Percentiles rank a stretch among this genome's conserved stretches.
phyloP scores from a whole-genome alignment of 2,113 vertebrate genomes.

The Ictalurus punctatus region DNA sequence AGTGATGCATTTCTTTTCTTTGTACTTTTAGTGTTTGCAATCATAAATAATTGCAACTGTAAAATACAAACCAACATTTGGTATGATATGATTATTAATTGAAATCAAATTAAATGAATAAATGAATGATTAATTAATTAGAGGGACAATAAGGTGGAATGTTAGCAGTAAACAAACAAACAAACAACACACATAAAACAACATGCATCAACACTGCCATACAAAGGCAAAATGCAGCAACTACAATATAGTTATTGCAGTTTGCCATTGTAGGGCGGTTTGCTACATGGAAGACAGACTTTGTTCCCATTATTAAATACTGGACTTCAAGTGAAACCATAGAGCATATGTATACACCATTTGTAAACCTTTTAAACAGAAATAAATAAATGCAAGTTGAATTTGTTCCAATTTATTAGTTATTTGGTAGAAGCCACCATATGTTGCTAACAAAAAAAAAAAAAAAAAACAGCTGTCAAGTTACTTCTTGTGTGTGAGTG shows the following conservation, averaged over 20 bases:
- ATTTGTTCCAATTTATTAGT: background rate
- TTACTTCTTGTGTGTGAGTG: background rate
- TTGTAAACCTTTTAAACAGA: background rate
- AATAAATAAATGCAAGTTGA: background rate
- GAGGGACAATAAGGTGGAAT: background rate
- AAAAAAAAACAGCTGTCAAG: background rate
- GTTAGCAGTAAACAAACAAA: conserved; percentile 3
- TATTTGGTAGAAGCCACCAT: background rate
- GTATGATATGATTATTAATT: background rate
- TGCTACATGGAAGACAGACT: background rate
- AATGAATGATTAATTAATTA: background rate
- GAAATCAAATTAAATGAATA: background rate
- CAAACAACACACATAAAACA: background rate
- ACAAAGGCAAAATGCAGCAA: background rate
- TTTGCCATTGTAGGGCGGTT: background rate
- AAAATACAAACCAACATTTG: background rate
- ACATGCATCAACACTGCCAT: background rate
- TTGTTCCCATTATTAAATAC: background rate
- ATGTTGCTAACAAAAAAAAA: background rate
- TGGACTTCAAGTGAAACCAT: background rate
- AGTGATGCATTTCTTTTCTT: background rate
- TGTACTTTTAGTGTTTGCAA: background rate
- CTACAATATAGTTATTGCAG: background rate
- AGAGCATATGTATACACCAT: background rate
- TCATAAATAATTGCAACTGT: background rate